Percentiles rank a stretch among this genome's conserved stretches.
Evolutionary conservation across 2,888 invertebrate species (phyloP).

Genomic region (Synergus japonicus): DNA sequence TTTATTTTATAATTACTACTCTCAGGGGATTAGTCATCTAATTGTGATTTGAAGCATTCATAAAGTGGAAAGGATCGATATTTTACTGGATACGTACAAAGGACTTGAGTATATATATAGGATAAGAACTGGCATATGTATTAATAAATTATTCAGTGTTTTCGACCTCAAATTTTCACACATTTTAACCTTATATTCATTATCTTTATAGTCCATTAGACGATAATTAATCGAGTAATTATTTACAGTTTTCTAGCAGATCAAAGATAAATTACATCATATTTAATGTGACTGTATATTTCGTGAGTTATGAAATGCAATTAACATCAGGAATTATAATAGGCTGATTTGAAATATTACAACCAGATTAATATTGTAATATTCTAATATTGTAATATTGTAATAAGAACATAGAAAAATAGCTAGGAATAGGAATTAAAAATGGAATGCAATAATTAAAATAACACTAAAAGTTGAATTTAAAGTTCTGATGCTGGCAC

Average conservation of each 20-base stretch:
- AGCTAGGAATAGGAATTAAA: too few species aligned
- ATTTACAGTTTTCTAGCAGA: not conserved
- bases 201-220: not conserved
- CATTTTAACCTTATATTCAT: not conserved
- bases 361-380: too few species aligned
- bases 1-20: not conserved
- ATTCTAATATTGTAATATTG: too few species aligned
- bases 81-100: not conserved
- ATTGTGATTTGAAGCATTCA: not conserved
- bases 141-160: slow-evolving; percentile 36
- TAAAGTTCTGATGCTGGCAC: not conserved
- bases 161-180: not conserved
- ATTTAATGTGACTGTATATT: too few species aligned
- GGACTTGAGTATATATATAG: not conserved
- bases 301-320: too few species aligned
- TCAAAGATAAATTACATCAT: not conserved
- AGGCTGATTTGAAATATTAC: too few species aligned
- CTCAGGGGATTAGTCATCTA: not conserved
- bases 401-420: too few species aligned
- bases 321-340: too few species aligned
- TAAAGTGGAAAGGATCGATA: slow-evolving; percentile 12
- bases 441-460: slow-evolving; percentile 13
- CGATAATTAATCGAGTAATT: slow-evolving; percentile 1
- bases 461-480: slow-evolving; percentile 5
- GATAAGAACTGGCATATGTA: not conserved